Evolutionary conservation across 2,113 vertebrate species (phyloP).

Genomic region (Perca fluviatilis): DNA sequence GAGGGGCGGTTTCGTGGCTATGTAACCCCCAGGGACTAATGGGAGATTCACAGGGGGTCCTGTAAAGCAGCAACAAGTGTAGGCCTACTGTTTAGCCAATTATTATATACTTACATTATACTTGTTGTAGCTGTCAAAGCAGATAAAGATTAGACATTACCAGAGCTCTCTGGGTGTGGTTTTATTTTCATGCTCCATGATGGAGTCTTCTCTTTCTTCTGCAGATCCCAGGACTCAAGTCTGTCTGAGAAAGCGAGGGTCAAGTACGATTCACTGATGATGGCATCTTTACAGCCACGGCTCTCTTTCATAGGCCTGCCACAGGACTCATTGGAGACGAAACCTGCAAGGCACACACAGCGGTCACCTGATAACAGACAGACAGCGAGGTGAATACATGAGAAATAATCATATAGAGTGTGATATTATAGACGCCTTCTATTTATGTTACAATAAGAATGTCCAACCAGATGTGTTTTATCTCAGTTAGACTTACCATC

Average conservation of each 20-base stretch:
- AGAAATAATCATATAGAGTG: fast-evolving
- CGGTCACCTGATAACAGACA: constrained; percentile 61
- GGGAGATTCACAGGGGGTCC: constrained; percentile 79
- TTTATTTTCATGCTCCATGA: constrained; percentile 75
- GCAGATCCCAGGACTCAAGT: constrained; percentile 77
- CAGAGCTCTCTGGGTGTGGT: constrained; percentile 33
- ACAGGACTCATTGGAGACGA: constrained; percentile 27
- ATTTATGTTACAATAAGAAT: not conserved
- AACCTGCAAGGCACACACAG: constrained; percentile 78
- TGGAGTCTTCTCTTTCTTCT: constrained; percentile 71
- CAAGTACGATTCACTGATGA: constrained; percentile 84
- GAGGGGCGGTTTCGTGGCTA: constrained; percentile 83
- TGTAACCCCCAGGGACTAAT: constrained; percentile 87
- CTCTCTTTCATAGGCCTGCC: constrained; percentile 11
- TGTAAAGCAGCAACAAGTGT: constrained; percentile 25
- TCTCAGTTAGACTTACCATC: constrained; percentile 43
- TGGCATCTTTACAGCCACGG: constrained; percentile 82
- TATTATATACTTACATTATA: not conserved
- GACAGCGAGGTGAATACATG: not conserved
- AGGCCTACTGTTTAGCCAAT: not conserved
- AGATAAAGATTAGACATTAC: constrained; percentile 32
- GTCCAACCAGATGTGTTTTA: not conserved
- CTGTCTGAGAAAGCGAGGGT: constrained; percentile 78
- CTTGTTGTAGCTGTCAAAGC: not conserved
- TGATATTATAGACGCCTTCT: not conserved